Evolutionary conservation across 2,888 invertebrate species (phyloP).

Genomic region (Torymus auratus): DNA sequence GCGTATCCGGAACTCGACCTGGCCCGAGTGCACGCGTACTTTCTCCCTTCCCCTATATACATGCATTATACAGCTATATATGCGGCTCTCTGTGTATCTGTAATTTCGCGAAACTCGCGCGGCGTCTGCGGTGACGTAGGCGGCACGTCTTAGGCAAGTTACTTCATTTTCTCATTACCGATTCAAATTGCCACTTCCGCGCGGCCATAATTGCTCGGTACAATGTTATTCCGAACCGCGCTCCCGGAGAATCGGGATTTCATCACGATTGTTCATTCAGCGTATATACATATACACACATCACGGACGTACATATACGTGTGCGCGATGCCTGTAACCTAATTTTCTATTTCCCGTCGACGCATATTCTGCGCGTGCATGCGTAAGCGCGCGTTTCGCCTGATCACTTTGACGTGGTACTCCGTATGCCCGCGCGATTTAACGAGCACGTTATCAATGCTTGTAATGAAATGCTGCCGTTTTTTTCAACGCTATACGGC

Average conservation of each 20-base stretch:
- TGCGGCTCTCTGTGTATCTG: neutral
- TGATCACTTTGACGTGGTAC: slow-evolving; percentile 17
- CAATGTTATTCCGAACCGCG: neutral
- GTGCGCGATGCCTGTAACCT: slow-evolving; percentile 24
- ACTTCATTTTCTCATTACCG: slow-evolving; percentile 39
- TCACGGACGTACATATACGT: neutral
- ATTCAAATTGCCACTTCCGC: slow-evolving; percentile 29
- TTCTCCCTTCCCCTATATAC: neutral
- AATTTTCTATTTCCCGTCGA: slow-evolving; percentile 43
- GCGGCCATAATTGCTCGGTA: slow-evolving; percentile 26
- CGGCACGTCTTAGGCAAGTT: slow-evolving; percentile 23
- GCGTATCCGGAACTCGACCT: neutral
- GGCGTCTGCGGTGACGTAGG: neutral
- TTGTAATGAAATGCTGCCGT: slow-evolving; percentile 5
- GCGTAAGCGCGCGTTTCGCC: neutral
- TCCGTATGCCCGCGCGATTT: neutral
- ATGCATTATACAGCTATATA: too few relatives aligned
- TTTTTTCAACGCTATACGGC: neutral
- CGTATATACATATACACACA: too few relatives aligned
- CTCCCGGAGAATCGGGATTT: slow-evolving; percentile 21
- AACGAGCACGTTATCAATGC: slow-evolving; percentile 7
- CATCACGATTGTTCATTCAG: slow-evolving; percentile 10
- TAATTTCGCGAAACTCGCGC: slow-evolving; percentile 3
- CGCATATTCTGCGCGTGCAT: neutral
- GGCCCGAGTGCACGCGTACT: neutral